phyloP scores from a whole-genome alignment of 2,113 vertebrate genomes.

The Silurus glanis region DNA sequence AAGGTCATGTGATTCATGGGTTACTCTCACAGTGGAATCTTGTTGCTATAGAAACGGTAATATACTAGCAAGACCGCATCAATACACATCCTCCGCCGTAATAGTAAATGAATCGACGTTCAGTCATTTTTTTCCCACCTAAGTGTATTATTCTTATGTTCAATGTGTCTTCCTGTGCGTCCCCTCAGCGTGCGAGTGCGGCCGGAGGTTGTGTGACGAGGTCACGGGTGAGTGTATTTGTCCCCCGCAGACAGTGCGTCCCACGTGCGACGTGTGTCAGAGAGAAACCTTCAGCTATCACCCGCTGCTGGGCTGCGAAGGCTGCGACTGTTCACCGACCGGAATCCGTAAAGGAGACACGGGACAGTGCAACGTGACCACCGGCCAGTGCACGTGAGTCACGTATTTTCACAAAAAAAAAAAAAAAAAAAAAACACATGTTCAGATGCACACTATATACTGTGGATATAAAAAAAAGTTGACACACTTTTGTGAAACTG shows the following conservation, averaged over 20 bases:
- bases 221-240: conserved; percentile 85
- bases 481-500: too few relatives aligned
- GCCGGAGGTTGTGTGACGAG: conserved; percentile 82
- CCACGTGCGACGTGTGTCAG: conserved; percentile 81
- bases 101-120: background rate
- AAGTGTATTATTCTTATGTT: background rate
- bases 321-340: conserved; percentile 81
- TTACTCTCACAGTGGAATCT: background rate
- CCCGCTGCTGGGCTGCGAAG: conserved; percentile 83
- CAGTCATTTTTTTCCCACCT: background rate
- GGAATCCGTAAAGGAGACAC: conserved; percentile 64
- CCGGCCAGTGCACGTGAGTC: conserved; percentile 86
- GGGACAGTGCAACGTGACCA: conserved; percentile 76
- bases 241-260: conserved; percentile 82
- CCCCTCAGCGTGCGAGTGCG: conserved; percentile 80
- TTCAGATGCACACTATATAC: too few relatives aligned
- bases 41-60: background rate
- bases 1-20: too few relatives aligned
- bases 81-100: background rate
- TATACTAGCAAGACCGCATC: background rate
- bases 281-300: conserved; percentile 83
- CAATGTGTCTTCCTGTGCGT: background rate
- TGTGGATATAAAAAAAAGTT: too few relatives aligned
- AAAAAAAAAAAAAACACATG: too few relatives aligned
- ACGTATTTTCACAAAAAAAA: too few relatives aligned